Evolutionary conservation across 2,797 vertebrate species (phyloP), one percentile per base, ranked within the genome.

Genomic region (Tenualosa ilisha): DNA sequence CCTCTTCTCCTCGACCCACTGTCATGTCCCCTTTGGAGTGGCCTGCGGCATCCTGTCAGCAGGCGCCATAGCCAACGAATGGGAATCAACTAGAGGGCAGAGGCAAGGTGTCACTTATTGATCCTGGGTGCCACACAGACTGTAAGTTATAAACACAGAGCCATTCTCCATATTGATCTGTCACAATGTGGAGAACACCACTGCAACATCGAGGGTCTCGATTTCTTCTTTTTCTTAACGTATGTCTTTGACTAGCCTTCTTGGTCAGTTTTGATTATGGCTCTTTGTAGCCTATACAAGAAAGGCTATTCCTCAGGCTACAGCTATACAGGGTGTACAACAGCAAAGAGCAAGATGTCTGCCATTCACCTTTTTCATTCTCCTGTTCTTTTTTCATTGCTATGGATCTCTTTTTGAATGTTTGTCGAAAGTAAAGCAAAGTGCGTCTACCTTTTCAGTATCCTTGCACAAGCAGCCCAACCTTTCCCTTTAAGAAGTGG

Each of bases 1-100:
- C 89, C 68, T 86, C 85, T 88, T 84, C 86, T 89, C 88, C 90
- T 84, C 61, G 88, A 86, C 88, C 65, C 82, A 31, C 87, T 87
- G 83, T 88, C 88, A 83, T 87, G 84, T 83, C 89, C 84, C 85
- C 81, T 40, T 89, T 88, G 31, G 81, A 86, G 87, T 86, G 86
- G 86, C 84, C 72, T 72, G 84, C 20, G 68, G 87, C 85, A 86
- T 89, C 50, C 15, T 83, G 81, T 43, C 68, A 46, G 72, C 8
- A 46, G 72, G 7, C 8, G 20, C 40, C 15, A 9, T 1, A 4
- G 40, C 20, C 37, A 8, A 2, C 20, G 22, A 6, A 46, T 43
- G 37, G 37, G 37, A 75, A n/a, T 61, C 7, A 24, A 24, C 6
- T 2, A 24, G 59, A 63, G 24, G 59, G 59, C 24, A 63, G 59